Conservation (phyloP, 2,113 vertebrate genomes). For the Ploceus nigricollis region DNA sequence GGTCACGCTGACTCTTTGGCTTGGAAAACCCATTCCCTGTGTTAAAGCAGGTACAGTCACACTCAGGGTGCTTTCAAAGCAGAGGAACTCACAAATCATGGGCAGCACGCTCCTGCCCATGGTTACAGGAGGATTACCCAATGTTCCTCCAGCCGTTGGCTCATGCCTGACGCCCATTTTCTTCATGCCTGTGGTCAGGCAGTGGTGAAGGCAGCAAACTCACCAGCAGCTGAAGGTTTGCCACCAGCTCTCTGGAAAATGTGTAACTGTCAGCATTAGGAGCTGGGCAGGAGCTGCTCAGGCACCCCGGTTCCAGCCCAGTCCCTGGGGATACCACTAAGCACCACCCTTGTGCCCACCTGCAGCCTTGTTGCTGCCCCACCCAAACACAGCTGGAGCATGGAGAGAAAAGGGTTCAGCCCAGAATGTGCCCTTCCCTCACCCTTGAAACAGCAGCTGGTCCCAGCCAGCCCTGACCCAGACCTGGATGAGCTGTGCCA, state of each 20-base stretch:
- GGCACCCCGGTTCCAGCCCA: neutral
- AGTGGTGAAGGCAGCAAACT: neutral
- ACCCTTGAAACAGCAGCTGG: neutral
- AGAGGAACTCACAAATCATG: neutral
- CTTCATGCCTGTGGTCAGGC: conserved; percentile 61
- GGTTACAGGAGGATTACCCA: conserved; percentile 39
- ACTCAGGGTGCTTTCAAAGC: neutral
- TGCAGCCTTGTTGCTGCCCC: neutral
- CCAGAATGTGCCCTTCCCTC: neutral
- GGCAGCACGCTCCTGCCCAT: neutral
- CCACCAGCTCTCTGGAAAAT: neutral
- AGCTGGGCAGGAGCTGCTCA: neutral
- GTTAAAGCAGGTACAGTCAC: neutral
- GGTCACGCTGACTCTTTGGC: neutral
- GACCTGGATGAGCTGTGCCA: neutral
- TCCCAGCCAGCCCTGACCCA: neutral
- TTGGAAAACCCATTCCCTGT: neutral
- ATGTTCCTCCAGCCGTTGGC: neutral
- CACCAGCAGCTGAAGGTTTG: conserved; percentile 9
- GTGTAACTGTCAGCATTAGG: accelerated
- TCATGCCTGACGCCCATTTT: conserved; percentile 17
- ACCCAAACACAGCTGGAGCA: neutral
- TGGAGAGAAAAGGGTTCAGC: neutral
- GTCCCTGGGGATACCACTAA: neutral
- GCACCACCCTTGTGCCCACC: neutral